Evolutionary conservation across 2,113 vertebrate genomes (phyloP).

Genomic region (Heterotilapia buettikoferi): DNA sequence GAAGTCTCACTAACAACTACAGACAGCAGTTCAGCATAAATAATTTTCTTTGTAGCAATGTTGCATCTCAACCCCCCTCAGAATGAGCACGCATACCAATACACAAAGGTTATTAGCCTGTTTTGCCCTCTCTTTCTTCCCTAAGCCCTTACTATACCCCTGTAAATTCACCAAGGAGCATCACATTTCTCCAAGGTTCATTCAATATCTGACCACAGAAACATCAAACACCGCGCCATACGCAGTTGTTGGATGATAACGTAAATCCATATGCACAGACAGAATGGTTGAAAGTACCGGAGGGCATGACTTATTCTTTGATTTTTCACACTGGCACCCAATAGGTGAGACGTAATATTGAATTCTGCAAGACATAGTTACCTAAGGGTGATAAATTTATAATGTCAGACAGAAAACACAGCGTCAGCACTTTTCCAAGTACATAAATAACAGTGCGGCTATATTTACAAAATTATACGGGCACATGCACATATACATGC

Average conservation of each 20-base stretch:
- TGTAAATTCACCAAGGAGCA: conserved; percentile 1
- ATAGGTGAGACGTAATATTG: conserved; percentile 20
- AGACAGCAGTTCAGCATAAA: not conserved
- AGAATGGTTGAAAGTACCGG: not conserved
- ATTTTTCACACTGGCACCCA: conserved; percentile 34
- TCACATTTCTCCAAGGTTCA: conserved; percentile 32
- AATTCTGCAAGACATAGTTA: conserved; percentile 14
- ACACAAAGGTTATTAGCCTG: not conserved
- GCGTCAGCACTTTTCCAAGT: conserved; percentile 4
- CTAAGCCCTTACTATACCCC: not conserved
- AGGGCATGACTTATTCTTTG: conserved; percentile 36
- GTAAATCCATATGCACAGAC: conserved; percentile 39
- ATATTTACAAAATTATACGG: conserved; percentile 1
- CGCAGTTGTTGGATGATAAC: conserved; percentile 22
- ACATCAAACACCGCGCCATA: conserved; percentile 44
- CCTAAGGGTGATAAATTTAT: conserved; percentile 8
- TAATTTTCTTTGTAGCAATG: not conserved
- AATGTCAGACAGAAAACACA: not conserved
- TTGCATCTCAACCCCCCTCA: not conserved
- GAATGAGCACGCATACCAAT: not conserved
- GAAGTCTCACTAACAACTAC: not conserved
- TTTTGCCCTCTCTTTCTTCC: not conserved
- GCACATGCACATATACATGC: not conserved
- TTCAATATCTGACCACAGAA: conserved; percentile 45
- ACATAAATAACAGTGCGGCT: not conserved